These are phyloP conservation scores for Rhopalosiphum nymphaeae DNA, from an alignment of 2,888 invertebrate genomes.

Conservation along the genomic window DNA sequence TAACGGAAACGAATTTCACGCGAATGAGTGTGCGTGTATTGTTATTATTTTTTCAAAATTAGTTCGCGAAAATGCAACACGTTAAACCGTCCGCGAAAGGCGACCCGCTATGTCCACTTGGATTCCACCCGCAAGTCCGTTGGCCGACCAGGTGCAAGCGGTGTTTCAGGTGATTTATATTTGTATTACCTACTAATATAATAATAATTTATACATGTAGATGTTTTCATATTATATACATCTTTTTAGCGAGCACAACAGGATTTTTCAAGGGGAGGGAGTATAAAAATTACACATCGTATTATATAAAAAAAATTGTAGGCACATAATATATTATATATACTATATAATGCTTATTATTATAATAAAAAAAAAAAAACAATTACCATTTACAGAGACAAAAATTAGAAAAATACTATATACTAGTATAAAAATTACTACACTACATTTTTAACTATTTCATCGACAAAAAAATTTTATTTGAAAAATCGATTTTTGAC, in stretches of 20 bases:
- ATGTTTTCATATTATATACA: background rate
- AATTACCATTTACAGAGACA: background rate
- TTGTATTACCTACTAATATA: background rate
- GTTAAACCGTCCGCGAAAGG: conserved; percentile 84
- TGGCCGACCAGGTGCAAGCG: conserved; percentile 95
- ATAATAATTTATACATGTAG: background rate
- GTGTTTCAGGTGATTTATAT: conserved; percentile 80
- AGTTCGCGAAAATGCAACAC: conserved; percentile 76
- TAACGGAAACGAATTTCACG: background rate
- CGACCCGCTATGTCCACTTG: conserved; percentile 90
- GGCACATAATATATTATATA: background rate
- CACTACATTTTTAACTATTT: background rate
- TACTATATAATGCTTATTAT: background rate
- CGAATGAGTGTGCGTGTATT: background rate
- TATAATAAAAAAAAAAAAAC: background rate
- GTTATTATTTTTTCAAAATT: background rate
- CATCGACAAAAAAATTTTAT: too few relatives aligned
- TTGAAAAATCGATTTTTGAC: background rate
- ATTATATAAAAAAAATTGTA: background rate
- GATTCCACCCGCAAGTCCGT: conserved; percentile 93
- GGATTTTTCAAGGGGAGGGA: background rate
- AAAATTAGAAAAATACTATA: background rate
- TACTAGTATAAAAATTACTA: background rate
- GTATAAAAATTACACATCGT: background rate
- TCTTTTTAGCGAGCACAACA: background rate